Conservation (phyloP, 1,140 invertebrate species). For the Heterodera schachtii region DNA sequence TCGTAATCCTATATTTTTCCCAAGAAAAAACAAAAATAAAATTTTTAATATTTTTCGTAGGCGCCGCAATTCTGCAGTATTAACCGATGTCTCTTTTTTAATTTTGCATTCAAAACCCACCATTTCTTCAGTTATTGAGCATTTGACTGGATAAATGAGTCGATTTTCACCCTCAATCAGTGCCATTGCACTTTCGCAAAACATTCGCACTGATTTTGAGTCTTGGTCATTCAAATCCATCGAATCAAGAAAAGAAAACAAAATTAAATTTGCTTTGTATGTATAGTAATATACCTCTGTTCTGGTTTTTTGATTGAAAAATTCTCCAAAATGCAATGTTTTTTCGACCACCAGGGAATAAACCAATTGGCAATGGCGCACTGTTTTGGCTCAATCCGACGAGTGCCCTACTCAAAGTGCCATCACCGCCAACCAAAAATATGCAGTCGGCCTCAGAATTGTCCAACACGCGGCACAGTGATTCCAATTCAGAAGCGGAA, state of each 20-base stretch:
- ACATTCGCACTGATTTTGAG: conserved; percentile 27
- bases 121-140: conserved; percentile 17
- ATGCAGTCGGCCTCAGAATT: conserved; percentile 39
- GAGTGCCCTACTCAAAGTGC: conserved; percentile 35
- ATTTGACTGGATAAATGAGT: conserved; percentile 35
- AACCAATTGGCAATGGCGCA: conserved; percentile 31
- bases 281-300: conserved; percentile 3
- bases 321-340: conserved; percentile 27
- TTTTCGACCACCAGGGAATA: conserved; percentile 43
- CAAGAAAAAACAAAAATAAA: no score
- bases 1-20: no score
- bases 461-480: conserved; percentile 33
- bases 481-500: conserved; percentile 32
- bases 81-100: no score
- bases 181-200: conserved; percentile 49
- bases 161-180: conserved; percentile 34
- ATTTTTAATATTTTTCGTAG: no score
- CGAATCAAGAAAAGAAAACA: conserved; percentile 4
- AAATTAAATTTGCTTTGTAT: conserved; percentile 13
- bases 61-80: no score
- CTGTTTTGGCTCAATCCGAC: conserved; percentile 27
- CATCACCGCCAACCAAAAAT: conserved; percentile 46
- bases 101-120: not conserved
- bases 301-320: conserved; percentile 7
- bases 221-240: conserved; percentile 20